Percentiles rank a stretch among this genome's conserved stretches.
phyloP scores from a whole-genome alignment of 2,113 vertebrate species.

The Onychorhynchus coronatus region DNA sequence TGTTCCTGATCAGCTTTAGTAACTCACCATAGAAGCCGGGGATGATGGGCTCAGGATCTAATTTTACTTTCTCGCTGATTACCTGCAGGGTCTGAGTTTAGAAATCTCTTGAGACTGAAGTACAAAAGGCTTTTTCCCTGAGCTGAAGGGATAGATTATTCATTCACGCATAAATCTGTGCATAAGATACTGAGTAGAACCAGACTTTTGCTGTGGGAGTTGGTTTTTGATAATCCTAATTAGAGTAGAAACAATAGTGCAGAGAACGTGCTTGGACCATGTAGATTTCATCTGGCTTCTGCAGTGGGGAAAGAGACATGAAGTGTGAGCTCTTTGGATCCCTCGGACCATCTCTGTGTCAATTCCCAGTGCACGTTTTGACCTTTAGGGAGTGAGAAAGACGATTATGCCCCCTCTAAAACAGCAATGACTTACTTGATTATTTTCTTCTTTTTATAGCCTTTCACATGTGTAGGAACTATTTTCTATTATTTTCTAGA shows the following conservation, averaged over 20 bases:
- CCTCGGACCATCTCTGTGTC: neutral
- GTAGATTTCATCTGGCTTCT: neutral
- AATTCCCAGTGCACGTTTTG: neutral
- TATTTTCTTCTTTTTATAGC: neutral
- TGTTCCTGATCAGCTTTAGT: neutral
- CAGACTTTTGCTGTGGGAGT: neutral
- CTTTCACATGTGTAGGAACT: neutral
- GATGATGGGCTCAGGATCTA: neutral
- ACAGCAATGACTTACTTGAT: neutral
- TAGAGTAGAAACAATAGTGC: neutral
- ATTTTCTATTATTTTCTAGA: neutral
- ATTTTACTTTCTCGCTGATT: neutral
- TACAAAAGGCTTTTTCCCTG: neutral
- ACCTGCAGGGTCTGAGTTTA: neutral
- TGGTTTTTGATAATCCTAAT: neutral
- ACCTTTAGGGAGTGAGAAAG: neutral
- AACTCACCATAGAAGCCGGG: accelerated
- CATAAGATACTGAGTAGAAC: neutral
- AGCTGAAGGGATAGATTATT: neutral
- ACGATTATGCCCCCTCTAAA: neutral
- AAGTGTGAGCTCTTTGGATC: neutral
- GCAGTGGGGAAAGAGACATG: neutral
- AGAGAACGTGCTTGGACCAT: accelerated
- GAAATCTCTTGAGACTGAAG: neutral
- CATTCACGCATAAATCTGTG: neutral